Base-by-base conservation (phyloP, 2,888 invertebrate species). In the Habrosyne pyritoides region DNA sequence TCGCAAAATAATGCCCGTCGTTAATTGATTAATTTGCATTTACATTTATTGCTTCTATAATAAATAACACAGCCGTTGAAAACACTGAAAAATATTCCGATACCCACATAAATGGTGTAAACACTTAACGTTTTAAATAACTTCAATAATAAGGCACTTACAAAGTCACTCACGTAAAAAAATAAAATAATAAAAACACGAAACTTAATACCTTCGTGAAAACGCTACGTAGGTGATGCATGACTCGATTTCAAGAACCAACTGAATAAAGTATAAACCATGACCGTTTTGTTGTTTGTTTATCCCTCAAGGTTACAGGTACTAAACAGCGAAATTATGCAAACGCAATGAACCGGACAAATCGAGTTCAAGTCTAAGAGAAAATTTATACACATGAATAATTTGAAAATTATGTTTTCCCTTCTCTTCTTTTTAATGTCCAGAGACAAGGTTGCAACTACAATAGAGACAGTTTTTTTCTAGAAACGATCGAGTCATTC, bases 161-260 rank as follows among this genome's bases (percentile, higher is more conserved):
- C 49, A 56, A 57, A 57, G 54, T 53, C 52, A 50, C 54, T 33
- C 53, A 3, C 59, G 54, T 59, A 59, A 68, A 61, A 61, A 67
- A 61, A 61, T 54, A 64, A 53, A 51, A 62, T 63, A 67, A 55
- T 58, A 53, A 57, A 56, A 47, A 63, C n/a, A 49, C 48, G 24
- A 26, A 8, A 24, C 42, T 61, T 58, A 58, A 55, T 72, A 91
- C 91, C 91, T 91, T 91, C 22, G 79, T 75, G 69, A 91, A 91
- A 66, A 91, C 91, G 67, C 71, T 85, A 61, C 91, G 91, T 71
- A 91, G 82, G 86, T 90, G 91, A 82, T 91, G 90, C 91, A 91
- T 91, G 83, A 67, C 78, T 79, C 78, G 76, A 66, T 73, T 71
- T 75, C 78, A 68, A 78, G 75, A 73, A 68, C 69, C 84, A 76